These are phyloP conservation scores for Graphium colonna DNA, from an alignment of 2,888 invertebrate genomes.

Conservation along the genomic window DNA sequence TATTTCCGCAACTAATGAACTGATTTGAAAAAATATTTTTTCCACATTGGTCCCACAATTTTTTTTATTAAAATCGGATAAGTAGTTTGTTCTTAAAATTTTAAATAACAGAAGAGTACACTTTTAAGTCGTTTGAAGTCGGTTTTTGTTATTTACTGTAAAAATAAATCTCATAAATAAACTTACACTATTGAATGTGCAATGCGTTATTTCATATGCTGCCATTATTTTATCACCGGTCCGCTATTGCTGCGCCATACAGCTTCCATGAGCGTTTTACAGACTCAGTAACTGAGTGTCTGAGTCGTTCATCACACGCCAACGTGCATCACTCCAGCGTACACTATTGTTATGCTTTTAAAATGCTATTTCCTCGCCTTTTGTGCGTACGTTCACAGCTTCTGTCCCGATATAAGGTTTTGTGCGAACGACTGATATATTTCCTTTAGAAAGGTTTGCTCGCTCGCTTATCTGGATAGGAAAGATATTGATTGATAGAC, in stretches of 20 bases:
- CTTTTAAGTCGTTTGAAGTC: no score
- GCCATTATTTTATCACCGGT: conserved; percentile 20
- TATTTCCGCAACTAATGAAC: no score
- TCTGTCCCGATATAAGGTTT: conserved; percentile 4
- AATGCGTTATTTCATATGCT: conserved; percentile 5
- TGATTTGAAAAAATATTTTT: no score
- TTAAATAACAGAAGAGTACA: no score
- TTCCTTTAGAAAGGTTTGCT: no score
- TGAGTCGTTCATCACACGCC: conserved; percentile 22
- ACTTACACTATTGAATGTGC: background rate
- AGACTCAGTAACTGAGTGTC: conserved; percentile 36
- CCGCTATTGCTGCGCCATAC: conserved; percentile 42
- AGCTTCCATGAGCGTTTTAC: conserved; percentile 37
- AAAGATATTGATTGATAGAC: no score
- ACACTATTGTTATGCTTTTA: conserved; percentile 19
- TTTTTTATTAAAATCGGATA: no score
- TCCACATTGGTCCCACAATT: no score
- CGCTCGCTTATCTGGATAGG: no score
- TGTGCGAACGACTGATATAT: background rate
- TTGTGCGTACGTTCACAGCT: background rate
- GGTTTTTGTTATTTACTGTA: no score
- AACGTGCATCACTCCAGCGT: conserved; percentile 9
- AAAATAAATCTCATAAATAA: no score
- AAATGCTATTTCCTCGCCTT: conserved; percentile 13
- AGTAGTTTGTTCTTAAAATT: no score